Evolutionary conservation across 2,888 invertebrate species (phyloP).

Genomic region (Pseudococcus longispinus): DNA sequence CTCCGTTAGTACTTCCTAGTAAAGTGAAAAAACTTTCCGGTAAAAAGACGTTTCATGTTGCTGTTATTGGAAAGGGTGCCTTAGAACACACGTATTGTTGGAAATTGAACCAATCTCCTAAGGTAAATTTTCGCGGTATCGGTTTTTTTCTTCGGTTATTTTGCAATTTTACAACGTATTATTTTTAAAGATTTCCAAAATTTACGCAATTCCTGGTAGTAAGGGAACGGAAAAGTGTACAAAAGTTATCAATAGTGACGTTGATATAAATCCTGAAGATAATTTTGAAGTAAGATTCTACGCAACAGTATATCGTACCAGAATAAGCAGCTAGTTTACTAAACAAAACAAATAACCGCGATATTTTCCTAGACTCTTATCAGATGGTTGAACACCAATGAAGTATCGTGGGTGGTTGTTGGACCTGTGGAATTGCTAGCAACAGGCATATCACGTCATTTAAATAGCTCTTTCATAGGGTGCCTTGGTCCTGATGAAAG

Average conservation of each 20-base stretch:
- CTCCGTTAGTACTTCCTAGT: no score
- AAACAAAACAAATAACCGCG: no score
- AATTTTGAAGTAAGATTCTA: slow-evolving; percentile 73
- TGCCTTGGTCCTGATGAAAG: slow-evolving; percentile 91
- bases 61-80: slow-evolving; percentile 88
- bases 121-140: slow-evolving; percentile 61
- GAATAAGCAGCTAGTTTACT: no score
- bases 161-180: slow-evolving; percentile 42
- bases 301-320: slow-evolving; percentile 57
- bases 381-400: no score
- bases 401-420: no score
- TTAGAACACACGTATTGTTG: slow-evolving; percentile 95
- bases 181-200: slow-evolving; percentile 65
- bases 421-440: slow-evolving; percentile 96
- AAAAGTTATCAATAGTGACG: slow-evolving; percentile 73
- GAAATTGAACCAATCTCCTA: slow-evolving; percentile 83
- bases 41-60: no score
- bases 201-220: slow-evolving; percentile 90
- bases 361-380: no score
- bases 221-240: slow-evolving; percentile 77
- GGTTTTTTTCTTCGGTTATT: not conserved
- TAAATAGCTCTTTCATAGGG: slow-evolving; percentile 70
- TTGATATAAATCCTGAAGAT: slow-evolving; percentile 73
- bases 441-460: slow-evolving; percentile 77
- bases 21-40: no score